Conservation (phyloP, 2,888 invertebrate species). For the Phanerotoma sp. region DNA sequence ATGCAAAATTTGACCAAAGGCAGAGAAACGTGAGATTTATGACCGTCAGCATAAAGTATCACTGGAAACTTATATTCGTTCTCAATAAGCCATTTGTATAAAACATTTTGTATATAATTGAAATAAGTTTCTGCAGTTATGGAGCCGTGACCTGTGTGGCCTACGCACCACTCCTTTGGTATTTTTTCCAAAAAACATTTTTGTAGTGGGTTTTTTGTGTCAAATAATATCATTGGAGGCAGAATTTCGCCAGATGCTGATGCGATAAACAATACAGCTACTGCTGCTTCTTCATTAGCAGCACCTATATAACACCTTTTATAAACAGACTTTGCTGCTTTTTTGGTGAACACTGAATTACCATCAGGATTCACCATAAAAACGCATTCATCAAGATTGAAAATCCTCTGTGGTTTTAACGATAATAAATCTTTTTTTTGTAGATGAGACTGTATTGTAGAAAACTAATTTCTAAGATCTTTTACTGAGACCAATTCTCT, state of each 20-base stretch:
- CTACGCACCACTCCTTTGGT: conserved; percentile 45
- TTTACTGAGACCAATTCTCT: conserved; percentile 39
- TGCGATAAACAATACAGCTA: conserved; percentile 36
- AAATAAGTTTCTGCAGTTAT: conserved; percentile 50
- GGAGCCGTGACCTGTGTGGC: conserved; percentile 51
- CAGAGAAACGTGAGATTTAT: conserved; percentile 48
- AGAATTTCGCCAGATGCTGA: conserved; percentile 34
- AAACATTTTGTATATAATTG: conserved; percentile 48
- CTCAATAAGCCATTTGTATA: conserved; percentile 45
- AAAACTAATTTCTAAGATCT: conserved; percentile 38
- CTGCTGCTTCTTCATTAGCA: conserved; percentile 35
- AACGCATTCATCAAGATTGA: conserved; percentile 41
- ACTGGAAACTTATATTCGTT: conserved; percentile 42
- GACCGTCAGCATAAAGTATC: conserved; percentile 50
- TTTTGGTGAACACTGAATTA: conserved; percentile 34
- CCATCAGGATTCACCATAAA: conserved; percentile 41
- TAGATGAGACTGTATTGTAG: conserved; percentile 34
- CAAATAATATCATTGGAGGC: conserved; percentile 36
- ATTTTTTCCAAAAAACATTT: conserved; percentile 2
- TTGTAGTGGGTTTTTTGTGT: conserved; percentile 34
- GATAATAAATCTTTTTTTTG: conserved; percentile 27
- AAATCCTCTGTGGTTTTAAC: conserved; percentile 36
- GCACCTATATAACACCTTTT: conserved; percentile 19
- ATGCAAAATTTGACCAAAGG: conserved; percentile 47
- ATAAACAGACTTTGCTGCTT: conserved; percentile 36